A percentile compares a stretch with the other conserved stretches of the same genome.
These are phyloP conservation scores for Pseudopodoces humilis DNA, from an alignment of 2,113 vertebrate genomes.

Conservation along the genomic window DNA sequence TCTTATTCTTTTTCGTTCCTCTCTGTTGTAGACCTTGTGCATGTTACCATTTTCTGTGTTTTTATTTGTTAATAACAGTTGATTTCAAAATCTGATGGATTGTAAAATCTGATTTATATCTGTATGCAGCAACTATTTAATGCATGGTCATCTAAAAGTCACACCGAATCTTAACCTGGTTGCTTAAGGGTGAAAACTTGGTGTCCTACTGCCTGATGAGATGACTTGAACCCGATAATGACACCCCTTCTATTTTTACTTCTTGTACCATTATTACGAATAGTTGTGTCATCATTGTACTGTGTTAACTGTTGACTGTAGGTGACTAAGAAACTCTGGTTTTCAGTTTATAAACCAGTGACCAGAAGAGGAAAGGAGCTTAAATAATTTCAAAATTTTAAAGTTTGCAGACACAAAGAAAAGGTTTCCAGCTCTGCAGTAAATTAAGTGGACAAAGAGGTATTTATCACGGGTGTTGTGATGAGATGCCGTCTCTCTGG, in stretches of 20 bases:
- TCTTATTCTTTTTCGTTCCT: neutral
- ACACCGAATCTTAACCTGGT: neutral
- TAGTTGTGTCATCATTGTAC: neutral
- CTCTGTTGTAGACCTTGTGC: neutral
- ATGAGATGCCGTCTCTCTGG: neutral
- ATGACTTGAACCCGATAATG: neutral
- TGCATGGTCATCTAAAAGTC: neutral
- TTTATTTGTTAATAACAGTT: neutral
- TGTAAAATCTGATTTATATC: neutral
- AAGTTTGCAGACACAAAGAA: neutral
- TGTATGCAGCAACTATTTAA: neutral
- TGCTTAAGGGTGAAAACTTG: neutral
- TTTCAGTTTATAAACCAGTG: neutral
- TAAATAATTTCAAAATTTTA: neutral
- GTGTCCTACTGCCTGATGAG: neutral
- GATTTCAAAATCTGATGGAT: neutral
- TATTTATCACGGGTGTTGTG: neutral
- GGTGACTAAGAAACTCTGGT: neutral
- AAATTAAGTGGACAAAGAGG: neutral
- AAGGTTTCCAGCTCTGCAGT: neutral
- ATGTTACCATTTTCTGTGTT: neutral
- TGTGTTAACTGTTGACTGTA: neutral
- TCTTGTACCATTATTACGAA: neutral
- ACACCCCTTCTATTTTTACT: neutral
- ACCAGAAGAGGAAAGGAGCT: neutral